A percentile compares a stretch with the other conserved stretches of the same genome.
These are phyloP conservation scores for Cactoblastis cactorum DNA, from an alignment of 2,888 invertebrate genomes.

Conservation along the genomic window DNA sequence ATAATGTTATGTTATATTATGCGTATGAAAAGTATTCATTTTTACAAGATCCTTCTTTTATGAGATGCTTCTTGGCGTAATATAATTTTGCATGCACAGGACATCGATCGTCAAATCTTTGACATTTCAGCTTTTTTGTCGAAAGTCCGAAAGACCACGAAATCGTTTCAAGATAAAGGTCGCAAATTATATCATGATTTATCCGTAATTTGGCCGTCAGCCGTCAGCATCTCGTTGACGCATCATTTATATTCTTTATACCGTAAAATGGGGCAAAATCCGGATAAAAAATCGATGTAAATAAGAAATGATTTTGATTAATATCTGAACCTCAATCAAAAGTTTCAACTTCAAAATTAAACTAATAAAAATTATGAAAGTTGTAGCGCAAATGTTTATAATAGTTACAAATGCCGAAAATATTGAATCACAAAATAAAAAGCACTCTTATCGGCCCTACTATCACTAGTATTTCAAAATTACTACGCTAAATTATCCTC, in stretches of 20 bases:
- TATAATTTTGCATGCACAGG: not conserved
- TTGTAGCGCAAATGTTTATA: too few relatives aligned
- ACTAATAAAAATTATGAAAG: too few relatives aligned
- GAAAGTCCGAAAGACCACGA: slow-evolving; percentile 41
- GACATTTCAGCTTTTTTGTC: slow-evolving; percentile 40
- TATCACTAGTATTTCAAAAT: slow-evolving; percentile 15
- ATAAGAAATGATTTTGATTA: not conserved
- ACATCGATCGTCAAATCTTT: slow-evolving; percentile 33
- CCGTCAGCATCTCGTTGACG: not conserved
- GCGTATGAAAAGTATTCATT: too few relatives aligned
- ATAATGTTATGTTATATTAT: too few relatives aligned
- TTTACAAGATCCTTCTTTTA: too few relatives aligned
- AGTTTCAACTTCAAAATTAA: not conserved
- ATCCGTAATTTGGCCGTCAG: slow-evolving; percentile 52
- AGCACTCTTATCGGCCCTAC: slow-evolving; percentile 15
- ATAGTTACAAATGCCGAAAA: not conserved
- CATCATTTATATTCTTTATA: not conserved
- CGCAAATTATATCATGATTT: slow-evolving; percentile 57
- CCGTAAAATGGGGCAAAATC: not conserved
- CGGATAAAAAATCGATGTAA: not conserved
- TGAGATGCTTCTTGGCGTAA: too few relatives aligned
- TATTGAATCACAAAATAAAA: not conserved
- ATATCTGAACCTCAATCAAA: too few relatives aligned
- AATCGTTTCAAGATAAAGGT: slow-evolving; percentile 57
- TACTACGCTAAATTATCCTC: slow-evolving; percentile 53